These are phyloP conservation scores for Nymphicus hollandicus DNA, from an alignment of 2,113 vertebrate genomes.

Conservation along the genomic window DNA sequence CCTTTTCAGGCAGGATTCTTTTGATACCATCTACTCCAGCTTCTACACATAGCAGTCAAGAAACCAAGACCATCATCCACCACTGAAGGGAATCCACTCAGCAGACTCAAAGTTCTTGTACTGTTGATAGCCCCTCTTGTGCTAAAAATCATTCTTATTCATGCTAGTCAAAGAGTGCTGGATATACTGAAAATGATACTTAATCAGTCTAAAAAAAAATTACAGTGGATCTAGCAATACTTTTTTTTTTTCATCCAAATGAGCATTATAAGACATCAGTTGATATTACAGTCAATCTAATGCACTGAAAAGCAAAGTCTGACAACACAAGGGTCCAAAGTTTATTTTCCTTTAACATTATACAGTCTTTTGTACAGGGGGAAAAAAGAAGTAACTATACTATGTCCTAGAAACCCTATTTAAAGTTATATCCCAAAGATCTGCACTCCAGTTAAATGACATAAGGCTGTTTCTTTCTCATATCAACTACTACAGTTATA, in stretches of 20 bases:
- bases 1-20: neutral
- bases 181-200: neutral
- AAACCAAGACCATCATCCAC: neutral
- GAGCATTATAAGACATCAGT: neutral
- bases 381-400: neutral
- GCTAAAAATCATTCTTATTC: neutral
- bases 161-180: neutral
- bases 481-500: slow-evolving; percentile 20
- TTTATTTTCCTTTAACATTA: neutral
- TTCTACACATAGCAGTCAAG: neutral
- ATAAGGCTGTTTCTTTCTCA: slow-evolving; percentile 23
- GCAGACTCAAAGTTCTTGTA: neutral
- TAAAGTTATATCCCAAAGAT: neutral
- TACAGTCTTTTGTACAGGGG: neutral
- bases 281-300: neutral
- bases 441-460: neutral
- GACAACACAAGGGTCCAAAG: neutral
- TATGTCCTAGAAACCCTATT: slow-evolving; percentile 6
- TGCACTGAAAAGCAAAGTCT: neutral
- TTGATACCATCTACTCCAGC: neutral
- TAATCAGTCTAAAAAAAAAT: neutral
- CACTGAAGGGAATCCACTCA: neutral
- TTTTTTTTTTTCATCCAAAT: neutral
- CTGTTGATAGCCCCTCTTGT: neutral
- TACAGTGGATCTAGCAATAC: neutral